Percentiles rank a stretch among this genome's conserved stretches.
These are phyloP conservation scores for Clistopyga incitator DNA, from an alignment of 2,888 invertebrate species.

Conservation along the genomic window DNA sequence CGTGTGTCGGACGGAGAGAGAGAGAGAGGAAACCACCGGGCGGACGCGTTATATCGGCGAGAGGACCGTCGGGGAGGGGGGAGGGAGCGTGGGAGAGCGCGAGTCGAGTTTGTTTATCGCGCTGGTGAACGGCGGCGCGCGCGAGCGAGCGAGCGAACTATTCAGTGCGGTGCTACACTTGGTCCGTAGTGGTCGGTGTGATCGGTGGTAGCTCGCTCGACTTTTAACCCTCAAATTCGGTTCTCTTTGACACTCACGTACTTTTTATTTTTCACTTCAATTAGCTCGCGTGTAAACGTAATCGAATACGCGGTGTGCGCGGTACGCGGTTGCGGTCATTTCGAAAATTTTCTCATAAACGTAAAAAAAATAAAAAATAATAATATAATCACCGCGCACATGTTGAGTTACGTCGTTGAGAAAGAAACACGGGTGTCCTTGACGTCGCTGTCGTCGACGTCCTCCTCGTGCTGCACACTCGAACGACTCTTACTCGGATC, in stretches of 20 bases:
- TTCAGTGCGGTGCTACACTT: constrained; percentile 80
- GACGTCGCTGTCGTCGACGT: constrained; percentile 3
- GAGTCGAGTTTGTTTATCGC: constrained; percentile 83
- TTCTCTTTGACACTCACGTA: constrained; percentile 41
- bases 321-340: constrained; percentile 27
- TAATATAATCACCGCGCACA: constrained; percentile 25
- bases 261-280: constrained; percentile 30
- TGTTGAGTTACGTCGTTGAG: constrained; percentile 30
- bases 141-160: constrained; percentile 51
- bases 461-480: neutral
- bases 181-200: constrained; percentile 75
- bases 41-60: constrained; percentile 13
- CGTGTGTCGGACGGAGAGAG: constrained; percentile 37
- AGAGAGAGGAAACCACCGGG: constrained; percentile 20
- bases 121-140: constrained; percentile 70
- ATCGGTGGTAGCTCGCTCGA: constrained; percentile 68
- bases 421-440: constrained; percentile 19
- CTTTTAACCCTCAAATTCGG: constrained; percentile 63
- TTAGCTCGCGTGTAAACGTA: constrained; percentile 10
- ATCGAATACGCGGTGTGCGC: constrained; percentile 7
- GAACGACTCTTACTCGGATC: constrained; percentile 16
- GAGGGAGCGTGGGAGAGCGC: constrained; percentile 75
- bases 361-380: neutral
- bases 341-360: neutral
- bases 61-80: constrained; percentile 55